Base-by-base conservation (phyloP, 2,888 invertebrate genomes). In the Drosophila anomelani region DNA sequence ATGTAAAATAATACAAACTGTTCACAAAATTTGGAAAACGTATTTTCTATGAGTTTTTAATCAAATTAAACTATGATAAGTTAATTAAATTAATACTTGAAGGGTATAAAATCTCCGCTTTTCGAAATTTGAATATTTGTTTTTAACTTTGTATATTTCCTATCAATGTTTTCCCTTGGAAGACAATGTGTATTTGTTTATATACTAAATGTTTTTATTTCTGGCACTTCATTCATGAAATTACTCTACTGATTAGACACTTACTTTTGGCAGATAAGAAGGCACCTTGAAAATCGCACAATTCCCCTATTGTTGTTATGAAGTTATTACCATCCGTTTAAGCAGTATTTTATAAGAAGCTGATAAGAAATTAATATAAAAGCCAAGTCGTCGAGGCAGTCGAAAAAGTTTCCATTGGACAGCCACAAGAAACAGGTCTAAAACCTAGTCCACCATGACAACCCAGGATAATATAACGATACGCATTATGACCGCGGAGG, bases 291-390 rank as follows among this genome's bases (percentile, higher is more conserved):
- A 15, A 34, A 20, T 15, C 13, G 51, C 13, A 15, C 34, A 51
- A 34, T 20, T 20, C 20, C 13, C 2, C 8, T 49, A 49, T 13
- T 17, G 32, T 49, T 20, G 17, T 20, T 13, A 32, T 32, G 7
- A 49, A 17, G 17, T 32, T 49, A 34, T 49, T 49, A 20, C 1
- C 5, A 20, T 5, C 20, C 20, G 5, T 20, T 13, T 3, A 36
- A 36, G 9, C 34, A 34, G 3, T 15, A 15, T 20, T 34, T 36
- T 51, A 20, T 51, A 34, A 34, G 5, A 23, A 36, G 5, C 13
- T 36, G 51, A 51, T 51, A 51, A 51, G 20, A 1, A 51, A 34
- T 2, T 34, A 13, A 36, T 34, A 51, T 51, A 51, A 51, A 51
- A 51, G 34, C 13, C 34, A 51, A 20, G 51, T 10, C 3, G 34